Evolutionary conservation across 2,888 invertebrate species (phyloP).

Genomic region (Callimorpha dominula): DNA sequence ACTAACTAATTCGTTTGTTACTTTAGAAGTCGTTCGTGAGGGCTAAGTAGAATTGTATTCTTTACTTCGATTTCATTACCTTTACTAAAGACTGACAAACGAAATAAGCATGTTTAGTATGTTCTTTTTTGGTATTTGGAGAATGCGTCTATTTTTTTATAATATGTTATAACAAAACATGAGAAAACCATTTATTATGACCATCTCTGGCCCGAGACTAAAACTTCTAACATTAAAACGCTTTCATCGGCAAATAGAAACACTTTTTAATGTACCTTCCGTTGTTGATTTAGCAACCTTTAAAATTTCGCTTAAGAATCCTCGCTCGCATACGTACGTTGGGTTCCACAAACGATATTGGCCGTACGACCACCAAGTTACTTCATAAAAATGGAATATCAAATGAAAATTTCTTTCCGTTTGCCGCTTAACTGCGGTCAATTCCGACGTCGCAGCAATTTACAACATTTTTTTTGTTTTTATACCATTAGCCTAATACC

Average conservation of each 20-base stretch:
- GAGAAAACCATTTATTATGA: not conserved
- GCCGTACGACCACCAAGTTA: slow-evolving; percentile 55
- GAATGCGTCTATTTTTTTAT: not conserved
- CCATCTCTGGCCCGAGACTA: not conserved
- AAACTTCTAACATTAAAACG: not conserved
- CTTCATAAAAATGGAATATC: slow-evolving; percentile 71
- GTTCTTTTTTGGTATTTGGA: not conserved
- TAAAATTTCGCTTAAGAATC: not conserved
- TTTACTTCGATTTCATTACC: not conserved
- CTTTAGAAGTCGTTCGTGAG: too few relatives aligned
- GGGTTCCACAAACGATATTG: slow-evolving; percentile 48
- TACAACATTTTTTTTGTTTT: slow-evolving; percentile 26
- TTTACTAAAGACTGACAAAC: not conserved
- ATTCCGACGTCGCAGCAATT: slow-evolving; percentile 54
- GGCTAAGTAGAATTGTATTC: not conserved
- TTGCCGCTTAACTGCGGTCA: slow-evolving; percentile 67
- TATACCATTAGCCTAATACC: slow-evolving; percentile 25
- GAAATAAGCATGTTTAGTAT: too few relatives aligned
- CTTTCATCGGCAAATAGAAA: not conserved
- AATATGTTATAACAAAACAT: not conserved
- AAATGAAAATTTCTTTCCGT: slow-evolving; percentile 73
- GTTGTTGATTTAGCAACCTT: not conserved
- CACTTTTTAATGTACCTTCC: not conserved
- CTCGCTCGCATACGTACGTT: slow-evolving; percentile 31
- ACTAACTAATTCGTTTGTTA: too few relatives aligned